A percentile compares a stretch with the other conserved stretches of the same genome.
phyloP scores from a whole-genome alignment of 2,113 vertebrate species.

The Microcebus lehilahytsara region DNA sequence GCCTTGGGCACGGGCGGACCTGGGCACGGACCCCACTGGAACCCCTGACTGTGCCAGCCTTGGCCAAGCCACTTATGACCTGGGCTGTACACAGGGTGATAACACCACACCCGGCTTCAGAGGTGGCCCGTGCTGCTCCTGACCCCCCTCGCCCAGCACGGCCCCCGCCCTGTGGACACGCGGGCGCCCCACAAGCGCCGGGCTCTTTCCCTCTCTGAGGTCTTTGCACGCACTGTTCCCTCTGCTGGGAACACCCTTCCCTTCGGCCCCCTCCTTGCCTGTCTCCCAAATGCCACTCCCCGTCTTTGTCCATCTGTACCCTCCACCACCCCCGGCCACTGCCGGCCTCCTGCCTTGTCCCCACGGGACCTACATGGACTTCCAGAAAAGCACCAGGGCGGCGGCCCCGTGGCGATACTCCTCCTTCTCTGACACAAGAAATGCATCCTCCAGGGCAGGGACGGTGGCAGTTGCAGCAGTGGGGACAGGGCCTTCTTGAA shows the following conservation, averaged over 20 bases:
- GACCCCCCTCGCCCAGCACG: accelerated
- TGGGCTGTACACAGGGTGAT: background rate
- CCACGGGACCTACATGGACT: background rate
- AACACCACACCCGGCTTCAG: accelerated
- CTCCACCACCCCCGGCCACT: accelerated
- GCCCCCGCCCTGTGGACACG: background rate
- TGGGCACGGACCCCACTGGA: accelerated
- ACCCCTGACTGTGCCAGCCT: no score
- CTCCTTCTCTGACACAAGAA: accelerated
- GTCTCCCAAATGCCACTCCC: accelerated
- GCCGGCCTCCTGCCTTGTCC: background rate
- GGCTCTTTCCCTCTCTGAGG: background rate
- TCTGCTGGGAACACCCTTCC: background rate
- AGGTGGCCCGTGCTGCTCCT: background rate
- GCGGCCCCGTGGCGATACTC: accelerated
- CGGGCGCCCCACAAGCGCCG: accelerated
- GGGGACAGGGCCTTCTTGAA: background rate
- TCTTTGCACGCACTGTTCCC: background rate
- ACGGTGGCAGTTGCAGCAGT: background rate
- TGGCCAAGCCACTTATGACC: background rate
- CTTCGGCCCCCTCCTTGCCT: accelerated
- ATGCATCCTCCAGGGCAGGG: background rate
- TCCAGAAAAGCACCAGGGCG: background rate
- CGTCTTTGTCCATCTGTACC: background rate
- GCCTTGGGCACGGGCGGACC: background rate